Evolutionary conservation across 2,113 vertebrate species (phyloP).

Genomic region (Raja brachyura): DNA sequence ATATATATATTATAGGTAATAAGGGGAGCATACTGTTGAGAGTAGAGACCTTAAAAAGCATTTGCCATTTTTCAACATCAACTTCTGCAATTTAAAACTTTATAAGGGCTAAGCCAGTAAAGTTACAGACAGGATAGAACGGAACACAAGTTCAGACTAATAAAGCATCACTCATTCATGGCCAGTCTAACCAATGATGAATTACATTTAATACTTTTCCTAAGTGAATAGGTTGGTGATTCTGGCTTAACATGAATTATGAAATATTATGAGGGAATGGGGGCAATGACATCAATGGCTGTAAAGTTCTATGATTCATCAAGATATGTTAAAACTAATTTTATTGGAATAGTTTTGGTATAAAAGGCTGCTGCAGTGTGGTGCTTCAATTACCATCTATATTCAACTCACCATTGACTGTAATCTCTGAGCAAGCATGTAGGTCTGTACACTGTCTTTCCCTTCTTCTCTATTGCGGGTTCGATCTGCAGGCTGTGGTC

Average conservation of each 20-base stretch:
- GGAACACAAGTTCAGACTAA: background rate
- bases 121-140: background rate
- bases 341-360: background rate
- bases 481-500: conserved; percentile 72
- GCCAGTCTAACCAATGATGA: background rate
- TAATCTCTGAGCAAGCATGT: conserved; percentile 83
- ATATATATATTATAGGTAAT: background rate
- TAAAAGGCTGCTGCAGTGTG: background rate
- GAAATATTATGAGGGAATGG: background rate
- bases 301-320: too few species aligned
- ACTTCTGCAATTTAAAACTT: background rate
- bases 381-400: background rate
- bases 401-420: conserved; percentile 77
- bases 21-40: too few species aligned
- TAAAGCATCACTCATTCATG: background rate
- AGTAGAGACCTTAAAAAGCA: background rate
- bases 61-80: background rate
- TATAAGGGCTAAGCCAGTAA: background rate
- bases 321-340: background rate
- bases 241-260: background rate
- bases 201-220: background rate
- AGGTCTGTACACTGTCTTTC: conserved; percentile 73
- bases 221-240: background rate
- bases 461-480: conserved; percentile 63
- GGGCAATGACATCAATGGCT: background rate